These are phyloP conservation scores for Habropoda laboriosa DNA, from an alignment of 1,140 invertebrate genomes.

Conservation along the genomic window DNA sequence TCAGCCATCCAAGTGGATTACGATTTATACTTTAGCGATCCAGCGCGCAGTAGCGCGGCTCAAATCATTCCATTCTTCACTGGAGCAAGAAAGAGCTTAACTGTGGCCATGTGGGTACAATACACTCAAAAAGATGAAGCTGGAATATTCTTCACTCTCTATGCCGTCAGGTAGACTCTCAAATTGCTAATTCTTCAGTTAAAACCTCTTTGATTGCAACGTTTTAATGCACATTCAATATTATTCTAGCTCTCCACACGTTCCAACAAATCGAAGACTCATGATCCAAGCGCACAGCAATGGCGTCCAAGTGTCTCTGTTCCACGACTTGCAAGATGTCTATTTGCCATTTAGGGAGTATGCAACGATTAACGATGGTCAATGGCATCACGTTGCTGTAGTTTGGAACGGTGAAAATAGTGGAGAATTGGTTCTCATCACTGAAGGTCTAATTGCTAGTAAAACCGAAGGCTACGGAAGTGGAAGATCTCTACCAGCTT, in stretches of 20 bases:
- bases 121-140: conserved; percentile 94
- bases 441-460: conserved; percentile 95
- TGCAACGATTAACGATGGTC: conserved; percentile 96
- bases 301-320: conserved; percentile 93
- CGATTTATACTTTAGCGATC: conserved; percentile 96
- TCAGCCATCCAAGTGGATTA: conserved; percentile 97
- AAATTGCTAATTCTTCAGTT: neutral
- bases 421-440: conserved; percentile 92
- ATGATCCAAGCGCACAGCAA: conserved; percentile 95
- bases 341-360: conserved; percentile 95
- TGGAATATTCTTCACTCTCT: conserved; percentile 96
- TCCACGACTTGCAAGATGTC: conserved; percentile 93
- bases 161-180: conserved; percentile 87
- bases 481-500: conserved; percentile 89
- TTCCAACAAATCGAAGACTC: conserved; percentile 89
- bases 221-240: neutral
- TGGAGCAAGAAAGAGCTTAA: conserved; percentile 89
- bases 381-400: conserved; percentile 97
- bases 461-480: conserved; percentile 93
- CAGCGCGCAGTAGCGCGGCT: conserved; percentile 92
- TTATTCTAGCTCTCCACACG: conserved; percentile 86
- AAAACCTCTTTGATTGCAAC: neutral
- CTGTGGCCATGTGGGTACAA: conserved; percentile 97
- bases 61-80: conserved; percentile 95
- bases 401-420: conserved; percentile 95